Percentiles rank a stretch among this genome's conserved stretches.
These are phyloP conservation scores for Crossocerus cetratus DNA, from an alignment of 2,888 invertebrate species.

Conservation along the genomic window DNA sequence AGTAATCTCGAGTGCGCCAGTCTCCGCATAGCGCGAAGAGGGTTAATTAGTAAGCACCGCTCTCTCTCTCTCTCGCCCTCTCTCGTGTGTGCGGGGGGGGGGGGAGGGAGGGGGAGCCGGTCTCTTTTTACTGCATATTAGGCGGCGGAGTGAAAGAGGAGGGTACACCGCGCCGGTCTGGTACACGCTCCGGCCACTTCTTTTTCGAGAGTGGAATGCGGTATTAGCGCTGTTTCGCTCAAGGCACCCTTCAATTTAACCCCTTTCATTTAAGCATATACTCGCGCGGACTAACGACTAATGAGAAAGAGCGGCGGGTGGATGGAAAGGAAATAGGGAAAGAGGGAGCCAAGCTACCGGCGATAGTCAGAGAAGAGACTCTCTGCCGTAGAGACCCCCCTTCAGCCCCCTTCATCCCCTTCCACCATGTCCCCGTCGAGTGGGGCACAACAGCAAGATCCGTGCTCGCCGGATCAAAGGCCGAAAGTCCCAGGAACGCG, in stretches of 20 bases:
- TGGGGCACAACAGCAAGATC: no score
- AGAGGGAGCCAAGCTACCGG: background rate
- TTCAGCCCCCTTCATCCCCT: no score
- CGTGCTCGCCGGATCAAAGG: conserved; percentile 3
- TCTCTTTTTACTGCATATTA: conserved; percentile 57
- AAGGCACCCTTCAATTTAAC: conserved; percentile 54
- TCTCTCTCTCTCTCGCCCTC: background rate
- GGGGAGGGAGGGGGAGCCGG: no score
- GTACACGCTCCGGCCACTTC: conserved; percentile 51
- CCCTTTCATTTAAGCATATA: conserved; percentile 48
- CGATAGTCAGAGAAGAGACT: conserved; percentile 19
- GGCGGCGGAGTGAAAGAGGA: conserved; percentile 48
- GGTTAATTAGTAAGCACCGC: conserved; percentile 54
- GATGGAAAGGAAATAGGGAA: no score
- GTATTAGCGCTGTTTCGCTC: conserved; percentile 58
- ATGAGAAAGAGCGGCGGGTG: no score
- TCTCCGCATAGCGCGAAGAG: conserved; percentile 23
- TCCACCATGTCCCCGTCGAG: no score
- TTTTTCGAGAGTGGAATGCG: conserved; percentile 54
- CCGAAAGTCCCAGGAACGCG: background rate
- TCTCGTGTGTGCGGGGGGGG: no score
- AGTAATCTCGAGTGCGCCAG: conserved; percentile 44
- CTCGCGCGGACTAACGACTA: conserved; percentile 25
- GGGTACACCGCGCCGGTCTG: conserved; percentile 39
- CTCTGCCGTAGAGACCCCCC: no score